These are phyloP conservation scores for Luscinia megarhynchos DNA, from an alignment of 2,797 vertebrate species.

Conservation along the genomic window DNA sequence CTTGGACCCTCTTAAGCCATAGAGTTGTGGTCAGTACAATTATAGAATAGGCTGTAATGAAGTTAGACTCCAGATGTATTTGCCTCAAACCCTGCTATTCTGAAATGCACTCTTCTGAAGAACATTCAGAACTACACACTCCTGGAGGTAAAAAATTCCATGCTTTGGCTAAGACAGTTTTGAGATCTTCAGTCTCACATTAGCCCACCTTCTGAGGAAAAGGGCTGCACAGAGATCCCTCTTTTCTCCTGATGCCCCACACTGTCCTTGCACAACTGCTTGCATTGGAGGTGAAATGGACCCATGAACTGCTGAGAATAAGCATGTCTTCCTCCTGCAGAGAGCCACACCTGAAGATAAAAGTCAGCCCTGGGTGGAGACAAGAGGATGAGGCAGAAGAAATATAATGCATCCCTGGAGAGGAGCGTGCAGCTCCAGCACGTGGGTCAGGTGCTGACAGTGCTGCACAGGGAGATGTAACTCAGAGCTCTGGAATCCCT, in stretches of 20 bases:
- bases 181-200: background rate
- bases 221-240: background rate
- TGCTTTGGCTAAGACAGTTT: background rate
- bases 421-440: background rate
- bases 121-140: background rate
- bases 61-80: background rate
- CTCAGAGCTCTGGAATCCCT: background rate
- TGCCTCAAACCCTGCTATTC: background rate
- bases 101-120: background rate
- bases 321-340: background rate
- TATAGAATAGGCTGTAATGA: background rate
- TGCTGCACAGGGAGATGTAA: background rate
- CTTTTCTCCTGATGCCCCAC: background rate
- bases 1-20: background rate
- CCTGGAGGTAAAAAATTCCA: background rate
- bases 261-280: background rate
- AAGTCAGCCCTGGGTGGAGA: background rate
- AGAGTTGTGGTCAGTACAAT: too few species aligned
- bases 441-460: background rate
- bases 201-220: background rate
- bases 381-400: background rate
- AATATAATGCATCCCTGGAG: background rate
- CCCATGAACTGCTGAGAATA: background rate
- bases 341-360: accelerated
- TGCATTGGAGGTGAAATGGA: background rate